Evolutionary conservation across 2,888 invertebrate genomes (phyloP), one percentile per base, ranked within the genome.

Genomic region (Lasioglossum calceatum): DNA sequence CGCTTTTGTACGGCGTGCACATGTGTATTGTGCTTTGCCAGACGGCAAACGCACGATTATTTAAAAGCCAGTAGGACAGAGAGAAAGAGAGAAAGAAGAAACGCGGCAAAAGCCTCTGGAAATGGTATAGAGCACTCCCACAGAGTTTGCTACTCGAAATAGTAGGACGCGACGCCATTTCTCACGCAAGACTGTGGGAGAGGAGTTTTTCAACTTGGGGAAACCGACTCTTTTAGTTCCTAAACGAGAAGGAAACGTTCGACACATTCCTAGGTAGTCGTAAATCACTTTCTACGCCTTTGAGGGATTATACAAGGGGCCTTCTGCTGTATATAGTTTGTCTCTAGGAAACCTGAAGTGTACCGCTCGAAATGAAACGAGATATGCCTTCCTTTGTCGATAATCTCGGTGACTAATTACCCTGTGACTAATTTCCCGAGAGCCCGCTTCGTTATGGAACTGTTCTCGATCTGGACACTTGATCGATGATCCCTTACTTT

Each of bases 71-170:
- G 32, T 8, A 32, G 8, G 32, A 64, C 32, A 32, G 64, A 32
- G 32, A 19, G 27, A n/a, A 27, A 61, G 14, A 27, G 58, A 61
- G 32, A 27, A 27, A 61, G 27, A 64, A 64, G 64, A 64, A 64
- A 16, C 64, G 32, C 32, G 64, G 64, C 64, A 32, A 64, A 64
- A 64, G 64, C 64, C 32, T 64, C 64, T 32, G 64, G 32, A 32
- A 32, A 32, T 64, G 64, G 78, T 80, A 44, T 67, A 64, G 36
- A 36, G 54, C 54, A 86, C 76, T 86, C 81, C 76, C 61, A 78
- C 76, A 36, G 81, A 76, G 75, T 72, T 70, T 54, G 71, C n/a
- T 72, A 76, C 64, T 72, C 42, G 61, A 87, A 86, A 86, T 83
- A 87, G 87, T 77, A 32, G 27, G 70, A 27, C 64, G 47, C n/a